Percentiles rank a stretch among this genome's conserved stretches.
phyloP scores from a whole-genome alignment of 2,888 invertebrate genomes.

The Cenopis cana region DNA sequence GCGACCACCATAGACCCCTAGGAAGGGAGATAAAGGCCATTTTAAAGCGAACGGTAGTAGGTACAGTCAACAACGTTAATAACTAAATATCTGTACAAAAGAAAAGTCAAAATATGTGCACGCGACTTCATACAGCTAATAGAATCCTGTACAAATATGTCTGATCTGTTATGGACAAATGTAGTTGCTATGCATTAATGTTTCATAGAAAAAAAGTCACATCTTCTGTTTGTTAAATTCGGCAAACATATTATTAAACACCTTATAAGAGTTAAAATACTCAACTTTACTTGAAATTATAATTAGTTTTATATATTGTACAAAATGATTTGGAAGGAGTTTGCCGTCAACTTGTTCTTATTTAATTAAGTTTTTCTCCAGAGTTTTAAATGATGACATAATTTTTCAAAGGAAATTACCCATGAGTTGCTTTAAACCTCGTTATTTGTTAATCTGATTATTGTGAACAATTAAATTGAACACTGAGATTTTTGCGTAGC shows the following conservation, averaged over 20 bases:
- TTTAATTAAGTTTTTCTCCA: neutral
- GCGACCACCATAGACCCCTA: too few relatives aligned
- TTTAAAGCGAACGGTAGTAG: too few relatives aligned
- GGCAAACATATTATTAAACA: neutral
- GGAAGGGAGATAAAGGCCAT: too few relatives aligned
- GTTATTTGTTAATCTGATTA: conserved; percentile 15
- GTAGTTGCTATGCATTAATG: neutral
- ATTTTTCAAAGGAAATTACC: conserved; percentile 1
- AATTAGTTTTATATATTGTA: conserved; percentile 2
- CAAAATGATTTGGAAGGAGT: neutral
- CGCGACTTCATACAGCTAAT: too few relatives aligned
- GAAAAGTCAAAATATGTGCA: too few relatives aligned
- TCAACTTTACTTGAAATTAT: neutral
- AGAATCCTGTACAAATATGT: too few relatives aligned
- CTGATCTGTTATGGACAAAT: too few relatives aligned
- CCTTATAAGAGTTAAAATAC: conserved; percentile 1
- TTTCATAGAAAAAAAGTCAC: neutral
- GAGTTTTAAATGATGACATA: conserved; percentile 25
- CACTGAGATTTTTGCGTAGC: conserved; percentile 34
- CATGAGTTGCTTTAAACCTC: conserved; percentile 10
- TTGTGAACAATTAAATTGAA: conserved; percentile 9
- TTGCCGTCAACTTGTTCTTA: neutral
- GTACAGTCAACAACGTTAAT: too few relatives aligned
- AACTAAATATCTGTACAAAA: too few relatives aligned
- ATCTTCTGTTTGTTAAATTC: neutral